phyloP scores from a whole-genome alignment of 2,797 vertebrate species.

The Acropternis orthonyx region DNA sequence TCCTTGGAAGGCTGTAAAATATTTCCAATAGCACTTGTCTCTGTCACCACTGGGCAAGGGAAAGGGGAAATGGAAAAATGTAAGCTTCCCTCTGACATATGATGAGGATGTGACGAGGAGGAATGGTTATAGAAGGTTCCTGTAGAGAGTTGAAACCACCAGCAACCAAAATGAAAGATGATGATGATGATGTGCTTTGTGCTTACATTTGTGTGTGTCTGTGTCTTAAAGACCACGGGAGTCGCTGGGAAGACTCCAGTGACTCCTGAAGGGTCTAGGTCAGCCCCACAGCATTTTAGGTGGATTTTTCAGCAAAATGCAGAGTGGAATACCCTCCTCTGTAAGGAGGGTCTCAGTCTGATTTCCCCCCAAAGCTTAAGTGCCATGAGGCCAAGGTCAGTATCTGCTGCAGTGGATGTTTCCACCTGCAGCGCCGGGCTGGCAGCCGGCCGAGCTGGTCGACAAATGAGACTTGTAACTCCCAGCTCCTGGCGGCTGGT shows the following conservation, averaged over 20 bases:
- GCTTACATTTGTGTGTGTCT: background rate
- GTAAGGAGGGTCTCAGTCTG: background rate
- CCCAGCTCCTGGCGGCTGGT: background rate
- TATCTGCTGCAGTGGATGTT: background rate
- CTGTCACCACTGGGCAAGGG: background rate
- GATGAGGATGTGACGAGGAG: background rate
- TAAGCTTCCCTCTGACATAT: background rate
- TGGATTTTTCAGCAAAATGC: background rate
- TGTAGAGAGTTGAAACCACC: background rate
- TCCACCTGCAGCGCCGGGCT: background rate
- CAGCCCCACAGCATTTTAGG: background rate
- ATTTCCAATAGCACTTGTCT: background rate
- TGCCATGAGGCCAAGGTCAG: background rate
- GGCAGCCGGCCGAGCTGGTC: rapidly evolving
- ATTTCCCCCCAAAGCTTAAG: background rate
- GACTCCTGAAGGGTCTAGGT: background rate
- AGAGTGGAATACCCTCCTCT: background rate
- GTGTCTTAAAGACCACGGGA: background rate
- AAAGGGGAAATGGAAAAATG: background rate
- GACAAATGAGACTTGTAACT: background rate
- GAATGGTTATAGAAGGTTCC: background rate
- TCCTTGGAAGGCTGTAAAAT: background rate
- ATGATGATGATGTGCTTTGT: background rate
- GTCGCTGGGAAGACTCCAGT: background rate
- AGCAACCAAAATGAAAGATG: background rate